Base-by-base conservation (phyloP, 2,113 vertebrate species). In the Ageneiosus marmoratus region DNA sequence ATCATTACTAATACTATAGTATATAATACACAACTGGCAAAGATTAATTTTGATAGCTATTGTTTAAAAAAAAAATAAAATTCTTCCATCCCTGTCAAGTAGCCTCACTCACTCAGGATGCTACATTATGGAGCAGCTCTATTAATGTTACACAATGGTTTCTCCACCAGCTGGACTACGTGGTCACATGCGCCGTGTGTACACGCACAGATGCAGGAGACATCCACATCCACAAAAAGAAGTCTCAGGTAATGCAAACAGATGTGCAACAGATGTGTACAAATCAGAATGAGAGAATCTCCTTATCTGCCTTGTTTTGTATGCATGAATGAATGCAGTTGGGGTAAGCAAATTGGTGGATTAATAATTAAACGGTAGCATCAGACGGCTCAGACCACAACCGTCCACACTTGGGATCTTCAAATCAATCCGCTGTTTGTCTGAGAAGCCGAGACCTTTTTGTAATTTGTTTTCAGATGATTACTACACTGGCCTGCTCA, bases 151-250 rank as follows among this genome's bases (percentile, higher is more conserved):
- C 41, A 16, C 77, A 46, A 72, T 83, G 37, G 20, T 62, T 3
- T 83, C 7, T 79, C n/a, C 80, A 29, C 77, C 89, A 99, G 98
- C 89, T 99, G 92, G 96, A 99, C 91, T 99, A 99, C 83, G 91
- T 97, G 91, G 98, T 99, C 87, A 99, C 97, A 0, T 99, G 98
- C n/a, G 98, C 98, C 0, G 98, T 99, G 72, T 99, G 98, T 91
- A 99, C 98, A 0, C 97, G 98, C 56, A 93, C 97, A 0, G 97
- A 99, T 0, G 95, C 95, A 2, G 98, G 98, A 1, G 98, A 99
- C 88, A 99, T 99, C 88, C 98, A 99, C 91, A 95, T 99, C 86
- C 98, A 99, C 84, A 98, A 93, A 89, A 99, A 98, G 93, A 99
- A 98, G 27, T 97, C 98, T 77, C 98, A 99, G 96, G 98, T 99